Evolutionary conservation across 2,888 invertebrate genomes (phyloP), one percentile per base, ranked within the genome.

Genomic region (Amblyjoppa fuscipennis): DNA sequence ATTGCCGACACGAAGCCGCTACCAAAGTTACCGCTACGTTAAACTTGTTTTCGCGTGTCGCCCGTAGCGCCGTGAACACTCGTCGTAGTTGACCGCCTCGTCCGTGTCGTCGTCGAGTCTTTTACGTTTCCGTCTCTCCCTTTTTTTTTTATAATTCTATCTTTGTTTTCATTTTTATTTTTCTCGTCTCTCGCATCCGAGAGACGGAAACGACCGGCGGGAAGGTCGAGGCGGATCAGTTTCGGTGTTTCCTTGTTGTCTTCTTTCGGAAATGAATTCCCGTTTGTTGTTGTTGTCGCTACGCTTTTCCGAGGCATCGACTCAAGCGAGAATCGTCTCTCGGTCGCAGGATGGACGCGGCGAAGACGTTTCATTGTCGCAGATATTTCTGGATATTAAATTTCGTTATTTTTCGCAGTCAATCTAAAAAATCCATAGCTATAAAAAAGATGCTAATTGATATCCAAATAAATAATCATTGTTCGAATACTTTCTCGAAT

Each of bases 31-130:
- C 68, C 68, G 68, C 69, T 49, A 74, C 83, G 78, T 83, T 83
- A 79, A 83, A 79, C 78, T 78, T 83, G 83, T 83, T 83, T 83
- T 79, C 78, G 74, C 78, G 78, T 74, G 78, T 83, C 69, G 76
- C 64, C 51, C 59, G 56, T 68, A 66, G 45, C 68, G 61, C 51
- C 69, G 69, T 31, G 13, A 83, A 83, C 64, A 74, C 79, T 75
- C 61, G 73, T 68, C 41, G 70, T 51, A n/a, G 20, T 31, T n/a
- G 34, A 31, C n/a, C 25, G 51, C 3, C 34, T 51, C 51, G n/a
- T 53, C 51, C 51, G 70, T 34, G 64, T 71, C 76, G 70, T n/a
- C 77, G 74, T 69, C 69, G 41, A 75, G 31, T 79, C 31, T 61
- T 79, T 68, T 53, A 74, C 51, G 51, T 74, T 83, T 83, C 61